Evolutionary conservation across 1,140 invertebrate genomes (phyloP).

Genomic region (Drosophila ogumai): DNA sequence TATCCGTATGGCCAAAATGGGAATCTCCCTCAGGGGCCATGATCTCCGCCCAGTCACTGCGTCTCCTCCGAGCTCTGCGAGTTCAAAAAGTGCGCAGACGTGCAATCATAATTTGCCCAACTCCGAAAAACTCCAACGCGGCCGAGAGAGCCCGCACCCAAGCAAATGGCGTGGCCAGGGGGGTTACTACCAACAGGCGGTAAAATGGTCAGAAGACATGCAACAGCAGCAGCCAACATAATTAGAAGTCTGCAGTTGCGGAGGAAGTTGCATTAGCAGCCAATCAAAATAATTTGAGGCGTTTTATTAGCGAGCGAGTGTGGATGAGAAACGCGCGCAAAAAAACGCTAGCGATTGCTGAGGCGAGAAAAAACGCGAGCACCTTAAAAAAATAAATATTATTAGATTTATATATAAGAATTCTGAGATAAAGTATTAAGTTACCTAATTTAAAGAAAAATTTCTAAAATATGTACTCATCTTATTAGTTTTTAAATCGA

Average conservation of each 20-base stretch:
- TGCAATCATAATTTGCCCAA: slow-evolving; percentile 66
- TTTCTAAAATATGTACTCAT: too few species aligned
- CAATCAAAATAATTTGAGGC: slow-evolving; percentile 57
- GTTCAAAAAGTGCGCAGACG: slow-evolving; percentile 62
- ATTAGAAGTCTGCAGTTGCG: slow-evolving; percentile 66
- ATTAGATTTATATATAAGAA: too few species aligned
- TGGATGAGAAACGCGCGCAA: slow-evolving; percentile 23
- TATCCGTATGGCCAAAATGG: slow-evolving; percentile 41
- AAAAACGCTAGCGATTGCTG: slow-evolving; percentile 30
- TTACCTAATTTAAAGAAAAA: too few species aligned
- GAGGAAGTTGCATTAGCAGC: slow-evolving; percentile 71
- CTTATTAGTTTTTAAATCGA: too few species aligned
- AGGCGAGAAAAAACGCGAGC: slow-evolving; percentile 3
- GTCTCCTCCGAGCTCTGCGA: slow-evolving; percentile 36
- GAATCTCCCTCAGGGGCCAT: slow-evolving; percentile 26
- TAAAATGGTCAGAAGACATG: slow-evolving; percentile 65
- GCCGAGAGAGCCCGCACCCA: slow-evolving; percentile 53
- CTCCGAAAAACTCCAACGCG: slow-evolving; percentile 43
- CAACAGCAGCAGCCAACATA: slow-evolving; percentile 61
- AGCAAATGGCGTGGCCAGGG: slow-evolving; percentile 26
- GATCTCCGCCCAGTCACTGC: slow-evolving; percentile 4
- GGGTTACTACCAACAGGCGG: not conserved
- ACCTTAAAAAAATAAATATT: not conserved
- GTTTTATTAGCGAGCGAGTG: slow-evolving; percentile 8
- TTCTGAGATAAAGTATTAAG: too few species aligned